Conservation (phyloP, 2,888 invertebrate genomes). For the Escarpia spicata region DNA sequence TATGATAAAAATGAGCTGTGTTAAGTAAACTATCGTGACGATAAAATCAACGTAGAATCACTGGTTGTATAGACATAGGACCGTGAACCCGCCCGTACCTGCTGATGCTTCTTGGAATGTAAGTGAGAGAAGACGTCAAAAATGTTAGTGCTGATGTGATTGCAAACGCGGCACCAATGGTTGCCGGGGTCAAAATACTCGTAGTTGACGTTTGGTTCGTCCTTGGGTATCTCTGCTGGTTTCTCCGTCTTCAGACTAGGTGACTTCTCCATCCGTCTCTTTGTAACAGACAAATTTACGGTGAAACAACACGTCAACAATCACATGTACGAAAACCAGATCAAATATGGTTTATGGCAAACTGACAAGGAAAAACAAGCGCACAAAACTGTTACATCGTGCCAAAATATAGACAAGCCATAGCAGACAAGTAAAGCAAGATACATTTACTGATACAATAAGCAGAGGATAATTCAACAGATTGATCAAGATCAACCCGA, state of each 20-base stretch:
- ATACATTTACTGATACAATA: neutral
- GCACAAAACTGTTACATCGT: neutral
- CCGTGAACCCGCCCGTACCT: slow-evolving; percentile 28
- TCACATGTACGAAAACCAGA: neutral
- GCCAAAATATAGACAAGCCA: too few relatives aligned
- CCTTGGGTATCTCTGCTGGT: slow-evolving; percentile 21
- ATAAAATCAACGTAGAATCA: neutral
- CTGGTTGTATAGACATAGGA: neutral
- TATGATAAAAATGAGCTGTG: too few relatives aligned
- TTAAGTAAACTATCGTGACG: too few relatives aligned
- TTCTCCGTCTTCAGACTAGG: slow-evolving; percentile 31
- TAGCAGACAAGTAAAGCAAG: neutral
- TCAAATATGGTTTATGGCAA: neutral
- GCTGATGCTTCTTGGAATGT: slow-evolving; percentile 35
- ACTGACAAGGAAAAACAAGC: neutral
- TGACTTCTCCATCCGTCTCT: neutral
- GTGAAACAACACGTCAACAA: neutral
- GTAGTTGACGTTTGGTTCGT: slow-evolving; percentile 41
- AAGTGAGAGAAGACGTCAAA: slow-evolving; percentile 43
- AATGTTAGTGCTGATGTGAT: slow-evolving; percentile 39
- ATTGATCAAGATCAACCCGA: neutral
- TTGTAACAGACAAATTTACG: neutral
- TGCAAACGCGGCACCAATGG: slow-evolving; percentile 62
- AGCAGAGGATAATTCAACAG: too few relatives aligned
- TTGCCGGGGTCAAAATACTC: slow-evolving; percentile 60